Base-by-base conservation (phyloP, 2,113 vertebrate genomes). In the Zapornia atra region DNA sequence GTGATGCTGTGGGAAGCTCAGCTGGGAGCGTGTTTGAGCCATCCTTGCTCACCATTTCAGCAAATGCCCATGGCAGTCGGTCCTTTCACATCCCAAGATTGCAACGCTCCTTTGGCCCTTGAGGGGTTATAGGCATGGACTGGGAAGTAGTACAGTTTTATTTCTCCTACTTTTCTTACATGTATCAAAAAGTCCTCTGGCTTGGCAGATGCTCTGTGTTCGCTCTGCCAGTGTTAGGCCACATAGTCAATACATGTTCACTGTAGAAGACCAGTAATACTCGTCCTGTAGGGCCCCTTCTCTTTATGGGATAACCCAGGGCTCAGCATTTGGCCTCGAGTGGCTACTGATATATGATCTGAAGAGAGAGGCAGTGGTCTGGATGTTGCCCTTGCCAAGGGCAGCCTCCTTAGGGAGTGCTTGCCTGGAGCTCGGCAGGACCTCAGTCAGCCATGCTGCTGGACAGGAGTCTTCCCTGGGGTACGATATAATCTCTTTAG, bases 11-110 rank as follows among this genome's bases (percentile, higher is more conserved):
- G 51, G 53, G 65, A 31, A 16, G 36, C 34, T 85, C 13, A 46
- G 44, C 33, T 12, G 46, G 20, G 50, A 53, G 21, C 29, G 5
- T 31, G 8, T 22, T 29, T 44, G 26, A 75, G 51, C 60, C 13
- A 13, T 13, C 34, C 56, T 81, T 14, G 24, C 56, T 81, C 20
- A 16, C 54, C 38, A 13, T 17, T 48, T 75, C 51, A 70, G 51
- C 57, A 18, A 64, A 38, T 44, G 65, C 25, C 59, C 5, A 16
- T 5, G 7, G 29, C 38, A 42, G 29, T 12, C 0, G 0, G 10
- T 42, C 56, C 26, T 65, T 75, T 54, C 28, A 11, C 44, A 56
- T 64, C 63, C 26, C 31, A 51, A 38, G 57, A 21, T 17, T 56
- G 38, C 46, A 54, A 11, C 10, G 10, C 36, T 70, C 68, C 42